Percentiles rank a stretch among this genome's conserved stretches.
Evolutionary conservation across 2,113 vertebrate species (phyloP).

Genomic region (Megaceryle maxima): DNA sequence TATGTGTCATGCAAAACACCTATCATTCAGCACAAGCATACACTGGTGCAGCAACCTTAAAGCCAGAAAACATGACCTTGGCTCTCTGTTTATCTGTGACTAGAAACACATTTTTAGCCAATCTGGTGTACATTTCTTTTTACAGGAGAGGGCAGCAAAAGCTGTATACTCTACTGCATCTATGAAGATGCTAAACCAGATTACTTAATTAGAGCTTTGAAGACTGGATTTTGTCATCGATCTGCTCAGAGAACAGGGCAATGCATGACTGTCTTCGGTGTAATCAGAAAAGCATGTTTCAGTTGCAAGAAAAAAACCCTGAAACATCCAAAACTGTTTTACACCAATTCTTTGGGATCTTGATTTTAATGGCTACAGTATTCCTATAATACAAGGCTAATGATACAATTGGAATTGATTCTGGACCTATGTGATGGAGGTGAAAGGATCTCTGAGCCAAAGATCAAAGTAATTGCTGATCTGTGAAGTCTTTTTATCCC

Average conservation of each 20-base stretch:
- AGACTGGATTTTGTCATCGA: not conserved
- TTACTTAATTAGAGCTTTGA: not conserved
- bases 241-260: not conserved
- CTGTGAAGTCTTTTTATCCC: not conserved
- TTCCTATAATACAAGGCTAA: not conserved
- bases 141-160: constrained; percentile 78
- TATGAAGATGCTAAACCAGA: not conserved
- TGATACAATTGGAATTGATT: not conserved
- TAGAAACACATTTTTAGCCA: not conserved
- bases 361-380: not conserved
- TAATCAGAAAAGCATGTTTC: not conserved
- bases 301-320: not conserved
- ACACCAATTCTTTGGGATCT: not conserved
- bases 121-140: not conserved
- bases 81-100: not conserved
- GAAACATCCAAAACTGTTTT: not conserved
- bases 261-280: not conserved
- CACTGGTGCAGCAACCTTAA: not conserved
- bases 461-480: not conserved
- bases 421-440: rapidly evolving
- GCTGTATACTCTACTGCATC: not conserved
- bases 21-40: not conserved
- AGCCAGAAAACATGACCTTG: not conserved
- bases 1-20: rapidly evolving
- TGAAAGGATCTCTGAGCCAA: not conserved